Evolutionary conservation across 2,113 vertebrate species (phyloP).

Genomic region (Furnarius figulus): DNA sequence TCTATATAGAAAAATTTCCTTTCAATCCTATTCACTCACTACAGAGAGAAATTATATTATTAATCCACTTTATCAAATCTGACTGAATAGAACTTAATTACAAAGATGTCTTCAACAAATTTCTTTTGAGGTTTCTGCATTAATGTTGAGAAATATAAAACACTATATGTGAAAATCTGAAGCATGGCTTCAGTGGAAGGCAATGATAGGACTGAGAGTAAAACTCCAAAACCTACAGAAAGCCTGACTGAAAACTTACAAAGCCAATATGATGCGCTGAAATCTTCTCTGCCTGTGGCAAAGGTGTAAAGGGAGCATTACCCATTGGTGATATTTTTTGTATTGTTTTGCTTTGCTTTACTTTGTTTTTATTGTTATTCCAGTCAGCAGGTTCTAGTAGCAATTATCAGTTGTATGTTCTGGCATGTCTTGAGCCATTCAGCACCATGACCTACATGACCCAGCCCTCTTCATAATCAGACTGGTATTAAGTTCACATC

Average conservation of each 20-base stretch:
- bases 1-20: not conserved
- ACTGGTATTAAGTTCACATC: not conserved
- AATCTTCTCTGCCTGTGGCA: not conserved
- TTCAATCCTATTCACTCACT: not conserved
- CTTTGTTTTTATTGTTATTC: not conserved
- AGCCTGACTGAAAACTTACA: not conserved
- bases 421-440: not conserved
- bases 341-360: not conserved
- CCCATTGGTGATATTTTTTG: not conserved
- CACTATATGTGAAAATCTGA: not conserved
- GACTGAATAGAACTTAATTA: conserved; percentile 1
- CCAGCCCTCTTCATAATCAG: not conserved
- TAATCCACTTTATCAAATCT: conserved; percentile 2
- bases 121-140: not conserved
- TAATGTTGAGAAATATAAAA: not conserved
- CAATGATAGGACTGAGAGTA: not conserved
- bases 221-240: not conserved
- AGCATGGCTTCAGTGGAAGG: not conserved
- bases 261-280: not conserved
- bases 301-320: not conserved
- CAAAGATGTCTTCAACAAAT: not conserved
- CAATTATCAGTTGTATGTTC: not conserved
- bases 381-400: not conserved
- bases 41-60: not conserved
- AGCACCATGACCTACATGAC: not conserved